Evolutionary conservation across 2,797 vertebrate species (phyloP).

Genomic region (Poeciliopsis gracilis): DNA sequence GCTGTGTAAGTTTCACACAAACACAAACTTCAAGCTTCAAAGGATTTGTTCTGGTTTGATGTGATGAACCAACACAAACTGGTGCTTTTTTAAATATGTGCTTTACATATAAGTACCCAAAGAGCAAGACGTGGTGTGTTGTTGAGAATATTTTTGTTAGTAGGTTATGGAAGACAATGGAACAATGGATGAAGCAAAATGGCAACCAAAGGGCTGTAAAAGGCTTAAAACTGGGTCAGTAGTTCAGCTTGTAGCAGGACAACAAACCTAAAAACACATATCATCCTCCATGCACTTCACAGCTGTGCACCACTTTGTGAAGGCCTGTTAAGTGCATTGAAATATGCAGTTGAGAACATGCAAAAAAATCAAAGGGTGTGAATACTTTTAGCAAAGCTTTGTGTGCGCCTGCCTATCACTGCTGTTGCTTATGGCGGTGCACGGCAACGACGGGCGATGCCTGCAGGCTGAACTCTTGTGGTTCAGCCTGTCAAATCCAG

Average conservation of each 20-base stretch:
- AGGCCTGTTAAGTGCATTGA: neutral
- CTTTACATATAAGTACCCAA: neutral
- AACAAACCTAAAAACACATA: neutral
- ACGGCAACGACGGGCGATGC: neutral
- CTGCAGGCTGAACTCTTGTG: conserved; percentile 4
- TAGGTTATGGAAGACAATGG: neutral
- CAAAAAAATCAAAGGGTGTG: neutral
- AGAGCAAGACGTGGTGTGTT: neutral
- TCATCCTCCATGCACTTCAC: neutral
- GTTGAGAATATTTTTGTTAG: neutral
- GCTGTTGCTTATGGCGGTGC: neutral
- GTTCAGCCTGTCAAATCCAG: conserved; percentile 25
- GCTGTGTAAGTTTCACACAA: neutral
- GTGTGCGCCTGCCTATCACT: conserved; percentile 4
- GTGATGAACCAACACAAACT: neutral
- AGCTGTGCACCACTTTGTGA: neutral
- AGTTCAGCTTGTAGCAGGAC: neutral
- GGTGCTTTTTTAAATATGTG: neutral
- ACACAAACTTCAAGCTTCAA: neutral
- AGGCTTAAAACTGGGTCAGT: neutral
- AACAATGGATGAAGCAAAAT: neutral
- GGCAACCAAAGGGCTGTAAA: neutral
- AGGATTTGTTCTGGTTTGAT: neutral
- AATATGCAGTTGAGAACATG: neutral
- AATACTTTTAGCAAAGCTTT: neutral